These are phyloP conservation scores for Periparus ater DNA, from an alignment of 2,797 vertebrate genomes.

Conservation along the genomic window DNA sequence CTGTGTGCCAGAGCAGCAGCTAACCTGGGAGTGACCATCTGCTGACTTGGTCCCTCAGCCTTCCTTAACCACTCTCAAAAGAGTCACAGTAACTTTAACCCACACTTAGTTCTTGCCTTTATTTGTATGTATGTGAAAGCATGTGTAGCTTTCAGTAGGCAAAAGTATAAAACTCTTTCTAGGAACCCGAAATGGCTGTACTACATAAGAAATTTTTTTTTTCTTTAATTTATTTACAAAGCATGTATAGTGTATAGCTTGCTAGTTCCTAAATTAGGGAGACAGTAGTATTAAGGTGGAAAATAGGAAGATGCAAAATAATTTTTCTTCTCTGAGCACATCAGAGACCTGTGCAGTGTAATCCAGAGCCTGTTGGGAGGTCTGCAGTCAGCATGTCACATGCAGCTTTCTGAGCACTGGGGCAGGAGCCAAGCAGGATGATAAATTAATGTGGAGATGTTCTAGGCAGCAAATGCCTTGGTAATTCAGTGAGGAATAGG, in stretches of 20 bases:
- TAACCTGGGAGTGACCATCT: slow-evolving; percentile 68
- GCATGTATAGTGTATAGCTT: neutral
- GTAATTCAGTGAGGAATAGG: neutral
- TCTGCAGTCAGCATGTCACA: rapidly evolving
- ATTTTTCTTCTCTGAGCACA: neutral
- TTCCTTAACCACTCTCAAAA: neutral
- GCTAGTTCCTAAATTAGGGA: neutral
- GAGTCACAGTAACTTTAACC: neutral
- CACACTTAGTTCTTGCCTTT: neutral
- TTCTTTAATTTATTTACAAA: neutral
- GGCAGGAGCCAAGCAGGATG: neutral
- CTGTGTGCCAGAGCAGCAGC: slow-evolving; percentile 56
- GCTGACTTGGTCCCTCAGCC: slow-evolving; percentile 38
- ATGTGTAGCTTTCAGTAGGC: neutral
- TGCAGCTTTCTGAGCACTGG: neutral
- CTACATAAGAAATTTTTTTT: neutral
- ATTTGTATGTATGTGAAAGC: neutral
- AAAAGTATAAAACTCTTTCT: neutral
- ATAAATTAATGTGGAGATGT: neutral
- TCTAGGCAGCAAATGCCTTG: neutral
- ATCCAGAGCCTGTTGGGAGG: neutral
- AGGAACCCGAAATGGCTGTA: neutral
- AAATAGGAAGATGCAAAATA: neutral
- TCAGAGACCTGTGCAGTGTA: neutral
- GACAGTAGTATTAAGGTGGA: neutral